Evolutionary conservation across 1,140 invertebrate species (phyloP), one percentile per base, ranked within the genome.

Genomic region (Neelides sp.): DNA sequence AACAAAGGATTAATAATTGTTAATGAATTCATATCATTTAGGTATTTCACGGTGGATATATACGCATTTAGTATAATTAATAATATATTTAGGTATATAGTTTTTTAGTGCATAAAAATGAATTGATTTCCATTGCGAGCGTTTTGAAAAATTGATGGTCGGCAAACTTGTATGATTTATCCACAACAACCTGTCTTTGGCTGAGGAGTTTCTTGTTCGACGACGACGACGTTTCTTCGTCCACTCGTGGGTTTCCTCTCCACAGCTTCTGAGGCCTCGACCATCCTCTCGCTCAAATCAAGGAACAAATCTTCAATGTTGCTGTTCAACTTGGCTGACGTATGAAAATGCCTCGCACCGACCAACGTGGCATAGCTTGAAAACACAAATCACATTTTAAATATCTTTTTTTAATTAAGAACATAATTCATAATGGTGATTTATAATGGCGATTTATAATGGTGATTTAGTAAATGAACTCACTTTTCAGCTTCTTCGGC

Each of bases 291-390:
- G 17, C 83, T 84, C 40, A 97, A 68, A 57, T 89, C 80, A 35
- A 93, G 65, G 68, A 98, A 98, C 64, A 98, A 72, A 58, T 96
- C 90, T 64, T 94, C 85, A 19, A 98, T 86, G 23, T 88, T 86
- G 67, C 82, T 75, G 66, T 96, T 96, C 20, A 82, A 66, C 71
- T 98, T 98, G 0, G 95, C 95, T 22, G 94, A 97, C 13, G 91
- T 94, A 59, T 91, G 82, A 70, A 82, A 89, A 70, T 97, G 93
- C 53, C 78, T 77, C n/a, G 94, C 94, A 34, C 87, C 89, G 8
- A 97, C 93, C 61, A 85, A 83, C 49, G 76, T 74, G 8, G 94
- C 83, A 71, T 94, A 95, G 32, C 87, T 91, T 57, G 55, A 69
- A 67, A 13, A 5, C 32, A 49, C 26, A 23, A 26, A 41, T 5